Evolutionary conservation across 2,113 vertebrate species (phyloP).

Genomic region (Myiagra hebetior): DNA sequence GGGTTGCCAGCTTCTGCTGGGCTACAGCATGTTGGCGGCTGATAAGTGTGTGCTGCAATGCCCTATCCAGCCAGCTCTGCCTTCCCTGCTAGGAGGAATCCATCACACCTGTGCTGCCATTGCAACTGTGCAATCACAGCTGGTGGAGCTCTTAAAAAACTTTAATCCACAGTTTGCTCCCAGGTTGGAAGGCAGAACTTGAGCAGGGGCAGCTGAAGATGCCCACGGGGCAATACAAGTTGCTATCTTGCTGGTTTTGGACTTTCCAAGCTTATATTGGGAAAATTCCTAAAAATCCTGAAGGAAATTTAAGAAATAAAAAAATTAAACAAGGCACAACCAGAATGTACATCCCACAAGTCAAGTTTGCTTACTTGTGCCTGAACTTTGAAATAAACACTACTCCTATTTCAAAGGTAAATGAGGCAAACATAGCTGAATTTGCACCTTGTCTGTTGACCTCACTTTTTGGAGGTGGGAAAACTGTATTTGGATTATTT

Average conservation of each 20-base stretch:
- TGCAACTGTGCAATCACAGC: neutral
- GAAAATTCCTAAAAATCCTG: neutral
- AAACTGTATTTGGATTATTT: neutral
- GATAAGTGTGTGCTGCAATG: neutral
- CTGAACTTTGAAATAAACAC: neutral
- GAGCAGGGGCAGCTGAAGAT: neutral
- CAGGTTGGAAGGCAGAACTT: accelerated
- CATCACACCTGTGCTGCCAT: neutral
- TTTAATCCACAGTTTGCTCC: neutral
- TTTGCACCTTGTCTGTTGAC: neutral
- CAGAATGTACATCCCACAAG: neutral
- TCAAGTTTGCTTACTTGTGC: neutral
- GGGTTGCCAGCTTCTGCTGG: neutral
- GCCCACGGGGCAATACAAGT: accelerated
- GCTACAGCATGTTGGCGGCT: neutral
- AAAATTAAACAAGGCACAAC: accelerated
- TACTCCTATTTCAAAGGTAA: neutral
- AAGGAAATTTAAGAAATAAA: neutral
- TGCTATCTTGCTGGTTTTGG: neutral
- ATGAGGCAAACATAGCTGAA: neutral
- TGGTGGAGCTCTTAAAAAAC: neutral
- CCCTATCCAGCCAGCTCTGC: neutral
- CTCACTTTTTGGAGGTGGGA: neutral
- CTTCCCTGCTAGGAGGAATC: neutral
- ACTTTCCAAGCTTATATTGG: neutral